Percentiles rank a stretch among this genome's conserved stretches.
Conservation (phyloP, 2,797 vertebrate species). For the Syngnathus rostellatus region DNA sequence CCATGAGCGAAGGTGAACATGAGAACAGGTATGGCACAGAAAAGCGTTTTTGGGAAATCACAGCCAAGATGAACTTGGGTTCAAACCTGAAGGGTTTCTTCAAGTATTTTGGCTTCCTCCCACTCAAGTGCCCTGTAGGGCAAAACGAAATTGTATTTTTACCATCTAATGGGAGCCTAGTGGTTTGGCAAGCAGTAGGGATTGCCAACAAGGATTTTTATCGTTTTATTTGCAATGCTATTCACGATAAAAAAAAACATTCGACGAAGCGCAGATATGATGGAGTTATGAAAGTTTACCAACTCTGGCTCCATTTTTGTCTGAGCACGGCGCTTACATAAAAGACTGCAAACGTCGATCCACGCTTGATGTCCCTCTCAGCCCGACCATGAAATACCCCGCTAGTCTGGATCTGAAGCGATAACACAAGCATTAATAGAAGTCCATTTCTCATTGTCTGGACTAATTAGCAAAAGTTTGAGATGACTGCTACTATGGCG, state of each 20-base stretch:
- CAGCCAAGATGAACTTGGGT: constrained; percentile 1
- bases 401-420: constrained; percentile 54
- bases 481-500: no score
- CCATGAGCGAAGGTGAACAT: not conserved
- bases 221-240: not conserved
- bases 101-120: not conserved
- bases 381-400: constrained; percentile 66
- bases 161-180: not conserved
- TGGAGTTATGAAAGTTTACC: not conserved
- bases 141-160: not conserved
- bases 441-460: constrained; percentile 56
- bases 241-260: not conserved
- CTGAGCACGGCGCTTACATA: constrained; percentile 25
- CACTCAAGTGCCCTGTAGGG: not conserved
- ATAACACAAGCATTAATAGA: constrained; percentile 60
- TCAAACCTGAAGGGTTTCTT: not conserved
- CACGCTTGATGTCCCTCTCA: constrained; percentile 73
- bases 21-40: not conserved
- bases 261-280: not conserved
- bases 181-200: constrained; percentile 1
- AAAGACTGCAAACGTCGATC: constrained; percentile 42
- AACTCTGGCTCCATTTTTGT: constrained; percentile 19
- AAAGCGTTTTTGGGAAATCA: not conserved
- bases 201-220: not conserved
- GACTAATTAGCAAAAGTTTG: constrained; percentile 56